A percentile compares a stretch with the other conserved stretches of the same genome.
phyloP scores from a whole-genome alignment of 2,113 vertebrate species.

The Camelus bactrianus region DNA sequence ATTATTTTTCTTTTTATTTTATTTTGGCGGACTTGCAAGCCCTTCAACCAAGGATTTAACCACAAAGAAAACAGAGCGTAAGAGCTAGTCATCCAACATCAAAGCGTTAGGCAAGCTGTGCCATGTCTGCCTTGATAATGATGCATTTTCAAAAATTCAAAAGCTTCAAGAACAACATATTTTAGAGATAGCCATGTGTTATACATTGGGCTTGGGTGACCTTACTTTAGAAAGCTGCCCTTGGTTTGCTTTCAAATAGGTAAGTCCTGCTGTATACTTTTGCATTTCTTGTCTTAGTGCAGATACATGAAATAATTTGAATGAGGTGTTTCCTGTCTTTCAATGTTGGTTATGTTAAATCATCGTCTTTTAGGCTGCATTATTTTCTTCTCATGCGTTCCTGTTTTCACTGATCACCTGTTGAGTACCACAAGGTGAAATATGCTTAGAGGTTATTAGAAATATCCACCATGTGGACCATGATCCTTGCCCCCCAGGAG shows the following conservation, averaged over 20 bases:
- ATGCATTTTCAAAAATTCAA: not conserved
- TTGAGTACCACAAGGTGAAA: not conserved
- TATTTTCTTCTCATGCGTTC: not conserved
- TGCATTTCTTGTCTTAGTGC: not conserved
- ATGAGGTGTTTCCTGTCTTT: not conserved
- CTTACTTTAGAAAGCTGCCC: not conserved
- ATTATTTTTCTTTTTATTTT: not conserved
- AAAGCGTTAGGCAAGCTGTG: conserved; percentile 4
- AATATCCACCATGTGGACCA: not conserved
- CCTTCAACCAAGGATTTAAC: not conserved
- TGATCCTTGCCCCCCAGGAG: not conserved
- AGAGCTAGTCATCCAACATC: not conserved
- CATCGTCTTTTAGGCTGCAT: not conserved
- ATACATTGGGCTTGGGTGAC: not conserved
- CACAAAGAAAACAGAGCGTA: conserved; percentile 7
- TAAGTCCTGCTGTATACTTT: not conserved
- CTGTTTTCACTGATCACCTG: not conserved
- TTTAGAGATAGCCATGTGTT: not conserved
- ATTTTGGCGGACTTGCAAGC: not conserved
- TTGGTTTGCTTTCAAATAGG: conserved; percentile 12
- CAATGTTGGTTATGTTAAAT: not conserved
- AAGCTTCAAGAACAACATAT: not conserved
- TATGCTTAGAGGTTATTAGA: not conserved
- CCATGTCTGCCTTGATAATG: conserved; percentile 27
- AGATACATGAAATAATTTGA: not conserved